A percentile compares a stretch with the other conserved stretches of the same genome.
Conservation (phyloP, 2,888 invertebrate genomes). For the Ochropleura plecta region DNA sequence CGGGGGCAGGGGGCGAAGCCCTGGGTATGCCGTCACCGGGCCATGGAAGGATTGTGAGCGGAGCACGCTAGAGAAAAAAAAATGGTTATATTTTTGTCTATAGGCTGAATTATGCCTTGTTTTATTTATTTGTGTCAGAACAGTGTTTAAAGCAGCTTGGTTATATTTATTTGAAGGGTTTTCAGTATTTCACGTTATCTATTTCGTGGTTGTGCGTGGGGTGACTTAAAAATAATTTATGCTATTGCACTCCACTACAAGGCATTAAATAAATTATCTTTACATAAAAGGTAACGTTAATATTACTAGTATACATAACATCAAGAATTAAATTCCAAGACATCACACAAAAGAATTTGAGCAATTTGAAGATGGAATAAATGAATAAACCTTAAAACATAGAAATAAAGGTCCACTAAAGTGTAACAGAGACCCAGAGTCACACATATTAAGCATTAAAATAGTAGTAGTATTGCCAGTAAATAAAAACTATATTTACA, state of each 20-base stretch:
- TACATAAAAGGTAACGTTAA: conserved; percentile 3
- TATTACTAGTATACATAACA: conserved; percentile 2
- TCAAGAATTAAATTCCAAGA: not conserved
- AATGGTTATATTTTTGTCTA: conserved; percentile 10
- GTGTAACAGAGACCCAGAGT: conserved; percentile 24
- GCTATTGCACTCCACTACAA: conserved; percentile 33
- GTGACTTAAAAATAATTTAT: conserved; percentile 31
- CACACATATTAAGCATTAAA: conserved; percentile 48
- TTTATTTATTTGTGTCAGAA: conserved; percentile 26
- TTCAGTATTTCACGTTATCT: not conserved
- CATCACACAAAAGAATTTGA: not conserved
- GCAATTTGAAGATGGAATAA: conserved; percentile 13
- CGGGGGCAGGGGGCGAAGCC: conserved; percentile 78
- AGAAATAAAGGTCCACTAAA: conserved; percentile 15
- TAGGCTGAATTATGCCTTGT: not conserved
- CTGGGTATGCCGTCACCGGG: conserved; percentile 83
- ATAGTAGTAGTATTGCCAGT: conserved; percentile 12
- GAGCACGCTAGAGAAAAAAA: conserved; percentile 87
- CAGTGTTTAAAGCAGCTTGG: conserved; percentile 28
- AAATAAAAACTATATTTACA: conserved; percentile 49
- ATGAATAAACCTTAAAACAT: conserved; percentile 5
- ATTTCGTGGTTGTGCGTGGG: not conserved
- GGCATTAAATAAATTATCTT: conserved; percentile 6
- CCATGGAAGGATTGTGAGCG: conserved; percentile 92
- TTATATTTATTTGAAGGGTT: not conserved